phyloP scores from a whole-genome alignment of 2,113 vertebrate genomes.

The Misgurnus mizolepis region DNA sequence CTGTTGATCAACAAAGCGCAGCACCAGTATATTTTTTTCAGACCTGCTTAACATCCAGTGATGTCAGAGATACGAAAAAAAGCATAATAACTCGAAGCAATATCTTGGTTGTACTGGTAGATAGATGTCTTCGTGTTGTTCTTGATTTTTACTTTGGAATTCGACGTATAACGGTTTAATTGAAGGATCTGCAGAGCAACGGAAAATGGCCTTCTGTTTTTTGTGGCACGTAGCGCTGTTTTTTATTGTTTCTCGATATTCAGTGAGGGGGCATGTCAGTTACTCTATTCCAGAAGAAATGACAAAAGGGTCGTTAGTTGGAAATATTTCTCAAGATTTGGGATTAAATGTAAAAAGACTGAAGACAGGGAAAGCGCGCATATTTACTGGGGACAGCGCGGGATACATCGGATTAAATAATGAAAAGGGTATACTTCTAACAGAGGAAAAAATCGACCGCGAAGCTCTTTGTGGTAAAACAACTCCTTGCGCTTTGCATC shows the following conservation, averaged over 20 bases:
- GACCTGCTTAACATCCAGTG: too few relatives aligned
- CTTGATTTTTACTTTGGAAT: too few relatives aligned
- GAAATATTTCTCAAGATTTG: slow-evolving; percentile 72
- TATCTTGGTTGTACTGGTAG: too few relatives aligned
- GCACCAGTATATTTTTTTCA: too few relatives aligned
- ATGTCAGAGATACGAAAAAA: too few relatives aligned
- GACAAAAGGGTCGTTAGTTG: slow-evolving; percentile 68
- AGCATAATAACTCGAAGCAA: too few relatives aligned
- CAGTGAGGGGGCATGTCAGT: slow-evolving; percentile 57
- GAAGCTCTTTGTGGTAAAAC: slow-evolving; percentile 72
- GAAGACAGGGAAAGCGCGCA: slow-evolving; percentile 63
- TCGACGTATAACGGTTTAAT: too few relatives aligned
- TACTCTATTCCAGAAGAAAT: slow-evolving; percentile 75
- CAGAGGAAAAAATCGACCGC: slow-evolving; percentile 70
- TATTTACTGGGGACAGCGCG: slow-evolving; percentile 60
- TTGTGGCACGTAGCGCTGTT: background rate
- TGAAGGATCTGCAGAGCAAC: too few relatives aligned
- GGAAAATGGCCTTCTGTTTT: background rate
- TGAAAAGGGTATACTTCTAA: slow-evolving; percentile 65
- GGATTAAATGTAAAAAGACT: slow-evolving; percentile 67
- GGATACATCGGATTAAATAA: slow-evolving; percentile 64
- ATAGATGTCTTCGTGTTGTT: too few relatives aligned
- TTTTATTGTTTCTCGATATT: background rate
- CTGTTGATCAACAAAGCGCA: slow-evolving; percentile 29
- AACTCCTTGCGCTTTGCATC: slow-evolving; percentile 66